Evolutionary conservation across 2,113 vertebrate genomes (phyloP), one percentile per base, ranked within the genome.

Genomic region (Periophthalmodon schlosseri): DNA sequence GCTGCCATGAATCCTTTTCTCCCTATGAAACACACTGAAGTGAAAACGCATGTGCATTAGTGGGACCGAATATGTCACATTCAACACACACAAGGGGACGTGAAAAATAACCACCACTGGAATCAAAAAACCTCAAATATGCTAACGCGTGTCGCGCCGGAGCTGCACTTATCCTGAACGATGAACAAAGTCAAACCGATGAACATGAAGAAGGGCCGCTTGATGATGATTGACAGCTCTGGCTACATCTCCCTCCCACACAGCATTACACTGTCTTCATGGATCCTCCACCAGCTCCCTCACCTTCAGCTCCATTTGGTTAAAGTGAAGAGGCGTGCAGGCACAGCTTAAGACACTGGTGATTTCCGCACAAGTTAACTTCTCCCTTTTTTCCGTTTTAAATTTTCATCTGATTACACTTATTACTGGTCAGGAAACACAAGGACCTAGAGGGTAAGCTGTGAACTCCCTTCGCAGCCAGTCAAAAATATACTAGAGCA

Each of bases 211-310:
- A 81, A 81, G 76, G 75, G 50, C 33, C 13, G 49, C 81, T 79
- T 90, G 86, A 89, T 90, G 83, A 79, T 92, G 90, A 93, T 91
- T 92, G 91, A 91, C 89, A 88, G 78, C 79, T 68, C 68, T 75
- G 84, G 86, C 84, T 89, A 75, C 72, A 73, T 83, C 86, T 76
- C 76, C 68, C 88, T 88, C 90, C 89, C 80, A 89, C 89, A 68
- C 86, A 69, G 56, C 83, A 89, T 91, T 90, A 90, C 50, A 16
- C 75, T 72, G 61, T 81, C 76, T 87, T 88, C 81, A 75, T 88
- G 82, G 78, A 44, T 87, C 78, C 88, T 84, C 82, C 82, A 83
- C 82, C 73, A 80, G 76, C 88, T 89, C 80, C 56, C 83, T 88
- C 90, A 91, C 91, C 88, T 89, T 90, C 85, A 84, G 84, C 87